Base-by-base conservation (phyloP, 2,113 vertebrate species). In the Megaceryle torquata region DNA sequence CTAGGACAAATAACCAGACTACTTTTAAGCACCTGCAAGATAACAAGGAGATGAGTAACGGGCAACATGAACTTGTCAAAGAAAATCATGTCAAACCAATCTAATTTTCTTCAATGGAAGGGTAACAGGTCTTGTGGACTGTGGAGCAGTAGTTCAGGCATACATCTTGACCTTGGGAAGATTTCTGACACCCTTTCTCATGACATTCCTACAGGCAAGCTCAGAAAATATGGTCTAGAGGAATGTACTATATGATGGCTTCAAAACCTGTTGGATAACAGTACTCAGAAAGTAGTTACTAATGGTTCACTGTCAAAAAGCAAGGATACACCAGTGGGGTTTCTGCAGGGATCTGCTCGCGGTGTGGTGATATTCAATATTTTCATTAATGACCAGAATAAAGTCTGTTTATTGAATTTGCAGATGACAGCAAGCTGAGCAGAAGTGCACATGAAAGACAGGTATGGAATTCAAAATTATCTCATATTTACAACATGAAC, bases 351-450 rank as follows among this genome's bases (percentile, higher is more conserved):
- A 91, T 94, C 79, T 96, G 93, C 57, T 92, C 0, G 0, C 81
- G 87, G 81, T 75, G 86, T 95, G 89, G 57, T 79, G 69, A 87
- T 87, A 93, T 57, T 89, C 69, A 91, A 85, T 95, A 93, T 93
- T 96, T 93, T 91, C 93, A 95, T 97, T 97, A 93, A 95, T 60
- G 67, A 92, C 84, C 70, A 87, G 65, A 63, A 93, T 89, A 92
- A 95, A 92, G 69, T 44, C 81, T 79, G 69, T 82, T 93, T 82
- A 95, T 95, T 96, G 82, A 91, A 95, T 96, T 64, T 87, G 75
- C 86, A 93, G 96, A 60, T 91, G 94, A 86, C 91, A 95, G 77
- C 84, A 95, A 92, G 57, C 84, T 82, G 91, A 89, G 86, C 54
- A 95, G 74, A 11, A 84, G 33, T 5, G 28, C 81, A 82, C 17